These are phyloP conservation scores for Diachasma alloeum DNA, from an alignment of 1,140 invertebrate genomes.

Conservation along the genomic window DNA sequence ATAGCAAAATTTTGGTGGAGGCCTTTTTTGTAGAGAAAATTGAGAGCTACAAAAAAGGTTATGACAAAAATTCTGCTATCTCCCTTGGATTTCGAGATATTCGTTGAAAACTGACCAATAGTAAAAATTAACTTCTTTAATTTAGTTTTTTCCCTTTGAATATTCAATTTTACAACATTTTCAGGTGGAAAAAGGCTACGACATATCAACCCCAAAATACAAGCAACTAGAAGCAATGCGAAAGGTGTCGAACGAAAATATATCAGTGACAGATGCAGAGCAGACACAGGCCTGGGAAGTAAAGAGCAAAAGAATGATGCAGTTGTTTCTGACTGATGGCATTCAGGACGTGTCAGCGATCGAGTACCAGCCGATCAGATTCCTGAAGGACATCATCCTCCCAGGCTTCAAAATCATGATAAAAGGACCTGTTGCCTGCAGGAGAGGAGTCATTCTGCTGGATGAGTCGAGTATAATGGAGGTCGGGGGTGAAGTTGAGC, in stretches of 20 bases:
- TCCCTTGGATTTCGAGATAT: too few relatives aligned
- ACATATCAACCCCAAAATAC: slow-evolving; percentile 38
- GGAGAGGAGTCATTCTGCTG: slow-evolving; percentile 76
- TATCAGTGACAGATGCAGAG: slow-evolving; percentile 63
- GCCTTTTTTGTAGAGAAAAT: too few relatives aligned
- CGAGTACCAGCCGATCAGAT: slow-evolving; percentile 74
- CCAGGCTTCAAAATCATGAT: slow-evolving; percentile 64
- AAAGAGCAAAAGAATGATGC: slow-evolving; percentile 71
- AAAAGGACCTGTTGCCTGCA: slow-evolving; percentile 74
- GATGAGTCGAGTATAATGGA: slow-evolving; percentile 71
- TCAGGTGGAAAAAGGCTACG: slow-evolving; percentile 35
- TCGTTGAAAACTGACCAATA: too few relatives aligned
- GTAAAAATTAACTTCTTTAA: too few relatives aligned
- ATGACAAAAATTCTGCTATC: too few relatives aligned
- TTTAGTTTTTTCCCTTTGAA: too few relatives aligned
- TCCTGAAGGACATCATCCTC: slow-evolving; percentile 63
- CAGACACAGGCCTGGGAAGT: slow-evolving; percentile 53
- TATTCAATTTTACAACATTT: neutral
- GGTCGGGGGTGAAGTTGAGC: slow-evolving; percentile 80
- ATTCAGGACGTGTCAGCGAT: slow-evolving; percentile 74
- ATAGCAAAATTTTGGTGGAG: too few relatives aligned
- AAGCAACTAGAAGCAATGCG: slow-evolving; percentile 44
- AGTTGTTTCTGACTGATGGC: slow-evolving; percentile 81
- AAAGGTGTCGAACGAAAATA: slow-evolving; percentile 66
- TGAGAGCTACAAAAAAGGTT: too few relatives aligned